These are phyloP conservation scores for Spea hammondii DNA, from an alignment of 2,797 vertebrate species.

Conservation along the genomic window DNA sequence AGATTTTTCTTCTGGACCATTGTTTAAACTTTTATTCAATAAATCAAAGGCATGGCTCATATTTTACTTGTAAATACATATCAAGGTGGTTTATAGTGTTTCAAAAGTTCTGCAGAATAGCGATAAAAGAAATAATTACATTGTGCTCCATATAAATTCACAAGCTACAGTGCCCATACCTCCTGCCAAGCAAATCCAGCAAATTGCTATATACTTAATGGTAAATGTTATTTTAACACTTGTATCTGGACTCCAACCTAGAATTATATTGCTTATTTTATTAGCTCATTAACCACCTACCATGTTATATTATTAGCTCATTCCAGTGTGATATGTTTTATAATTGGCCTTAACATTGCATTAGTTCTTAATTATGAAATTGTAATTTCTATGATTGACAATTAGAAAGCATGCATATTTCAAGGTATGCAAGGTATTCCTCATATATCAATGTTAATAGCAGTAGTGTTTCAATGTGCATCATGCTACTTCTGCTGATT, in stretches of 20 bases:
- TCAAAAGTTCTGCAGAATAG: constrained; percentile 28
- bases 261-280: constrained; percentile 71
- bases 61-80: not conserved
- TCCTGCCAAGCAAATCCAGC: constrained; percentile 55
- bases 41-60: no score
- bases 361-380: constrained; percentile 51
- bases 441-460: constrained; percentile 18
- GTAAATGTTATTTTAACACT: constrained; percentile 66
- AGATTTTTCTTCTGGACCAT: no score
- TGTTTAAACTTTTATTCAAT: no score
- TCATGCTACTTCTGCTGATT: constrained; percentile 1
- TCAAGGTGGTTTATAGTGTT: constrained; percentile 6
- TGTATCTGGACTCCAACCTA: constrained; percentile 66
- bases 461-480: not conserved
- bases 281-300: constrained; percentile 70
- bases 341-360: constrained; percentile 48
- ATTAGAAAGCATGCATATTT: constrained; percentile 13
- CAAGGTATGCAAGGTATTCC: not conserved
- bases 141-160: constrained; percentile 54
- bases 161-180: constrained; percentile 39
- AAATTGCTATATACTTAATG: constrained; percentile 59
- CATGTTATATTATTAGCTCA: constrained; percentile 65
- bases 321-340: constrained; percentile 54
- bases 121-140: constrained; percentile 55
- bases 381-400: constrained; percentile 46